Base-by-base conservation (phyloP, 30 jellyfish, hydroid and myxozoan genomes). In the Mastigias papua region DNA sequence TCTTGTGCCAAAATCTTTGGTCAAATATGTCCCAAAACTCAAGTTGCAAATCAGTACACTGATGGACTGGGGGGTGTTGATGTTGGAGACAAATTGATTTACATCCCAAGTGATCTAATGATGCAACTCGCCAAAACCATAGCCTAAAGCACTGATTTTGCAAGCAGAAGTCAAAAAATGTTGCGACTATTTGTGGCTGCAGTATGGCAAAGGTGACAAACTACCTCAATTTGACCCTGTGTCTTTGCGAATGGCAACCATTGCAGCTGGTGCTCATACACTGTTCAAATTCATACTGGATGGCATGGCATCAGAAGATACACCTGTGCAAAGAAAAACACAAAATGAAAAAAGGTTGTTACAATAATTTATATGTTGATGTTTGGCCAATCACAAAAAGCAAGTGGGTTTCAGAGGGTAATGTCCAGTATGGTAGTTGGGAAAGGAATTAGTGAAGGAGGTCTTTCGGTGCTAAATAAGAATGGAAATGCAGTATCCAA, bases 171-270 rank as follows among this genome's bases (percentile, higher is more conserved):
- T 60, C 8, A 60, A 60, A 19, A 2, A 7, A 3, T 27, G 29
- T 20, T 3, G 72, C 6, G 72, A 60, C 6, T 27, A 60, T 19
- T 60, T 60, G 15, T 60, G 72, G 72, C 17, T 27, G 8, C 6
- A 27, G 8, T 60, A 60, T 60, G 72, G 72, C 5, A 60, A 60
- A 19, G 17, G 72, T 60, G 72, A 60, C 17, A 27, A 60, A 27
- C 7, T 60, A 20, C 72, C 72, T 60, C 72, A 6, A 60, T 60
- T 60, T 60, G 72, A 60, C 17, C 72, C 72, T 60, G 72, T 3
- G 17, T n/a, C 72, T 20, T 60, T 60, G n/a, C 72, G 33, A 60
- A 19, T 2, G 7, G 72, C 33, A n/a, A 2, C 7, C 72, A 60
- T 7, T 60, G 6, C 7, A 60, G 72, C n/a, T 3, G 72, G 72